Conservation (phyloP, 2,797 vertebrate genomes). For the Oryzias sinensis region DNA sequence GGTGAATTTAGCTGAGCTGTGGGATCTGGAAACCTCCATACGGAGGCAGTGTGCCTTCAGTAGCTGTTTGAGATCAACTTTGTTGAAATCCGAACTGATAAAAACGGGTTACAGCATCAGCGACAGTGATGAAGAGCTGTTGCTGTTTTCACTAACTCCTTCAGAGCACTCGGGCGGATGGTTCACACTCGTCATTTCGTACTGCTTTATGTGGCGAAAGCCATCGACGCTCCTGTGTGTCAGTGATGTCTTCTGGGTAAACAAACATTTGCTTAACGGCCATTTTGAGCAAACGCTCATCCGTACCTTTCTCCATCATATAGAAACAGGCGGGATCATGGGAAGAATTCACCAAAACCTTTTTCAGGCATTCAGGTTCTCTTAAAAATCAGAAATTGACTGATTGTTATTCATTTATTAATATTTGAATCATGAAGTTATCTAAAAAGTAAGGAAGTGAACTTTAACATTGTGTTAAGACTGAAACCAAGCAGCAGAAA, state of each 20-base stretch:
- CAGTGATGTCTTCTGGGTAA: slow-evolving; percentile 21
- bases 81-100: no score
- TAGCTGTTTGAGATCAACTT: slow-evolving; percentile 12
- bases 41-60: slow-evolving; percentile 3
- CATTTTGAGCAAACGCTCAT: slow-evolving; percentile 27
- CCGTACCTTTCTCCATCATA: slow-evolving; percentile 38
- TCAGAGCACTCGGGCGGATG: no score
- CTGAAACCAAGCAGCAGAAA: no score
- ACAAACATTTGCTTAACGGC: slow-evolving; percentile 55
- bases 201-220: slow-evolving; percentile 25
- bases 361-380: no score
- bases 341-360: no score
- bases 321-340: slow-evolving; percentile 3
- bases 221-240: slow-evolving; percentile 25
- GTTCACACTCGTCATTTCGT: background rate
- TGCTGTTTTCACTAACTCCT: background rate
- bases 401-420: no score
- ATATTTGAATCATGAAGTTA: no score
- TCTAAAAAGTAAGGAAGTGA: no score
- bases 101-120: no score
- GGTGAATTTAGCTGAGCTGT: background rate
- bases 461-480: no score
- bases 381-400: no score
- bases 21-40: slow-evolving; percentile 7
- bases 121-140: slow-evolving; percentile 14